These are phyloP conservation scores for Illadopsis cleaveri DNA, from an alignment of 2,113 vertebrate genomes.

Conservation along the genomic window DNA sequence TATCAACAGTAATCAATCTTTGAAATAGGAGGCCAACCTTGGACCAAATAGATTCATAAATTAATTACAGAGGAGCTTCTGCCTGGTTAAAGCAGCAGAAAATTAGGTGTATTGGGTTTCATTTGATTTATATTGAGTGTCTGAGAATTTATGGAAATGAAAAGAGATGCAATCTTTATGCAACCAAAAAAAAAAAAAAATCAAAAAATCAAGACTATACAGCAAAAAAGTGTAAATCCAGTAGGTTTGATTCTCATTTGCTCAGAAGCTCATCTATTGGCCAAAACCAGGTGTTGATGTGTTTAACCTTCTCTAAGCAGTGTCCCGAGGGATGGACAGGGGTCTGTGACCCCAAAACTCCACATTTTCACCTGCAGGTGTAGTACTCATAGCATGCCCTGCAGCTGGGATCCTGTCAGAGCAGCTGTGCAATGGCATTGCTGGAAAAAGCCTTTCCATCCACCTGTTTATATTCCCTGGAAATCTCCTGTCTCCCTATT, in stretches of 20 bases:
- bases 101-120: background rate
- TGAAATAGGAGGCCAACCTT: background rate
- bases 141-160: background rate
- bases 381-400: background rate
- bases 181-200: background rate
- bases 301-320: background rate
- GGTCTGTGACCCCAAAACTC: background rate
- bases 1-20: background rate
- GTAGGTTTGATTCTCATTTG: background rate
- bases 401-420: background rate
- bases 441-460: background rate
- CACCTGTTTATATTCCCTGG: background rate
- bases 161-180: background rate
- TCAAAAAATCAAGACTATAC: background rate
- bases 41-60: background rate
- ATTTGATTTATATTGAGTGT: background rate
- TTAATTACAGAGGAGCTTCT: slow-evolving; percentile 12
- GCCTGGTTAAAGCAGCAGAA: background rate
- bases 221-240: background rate
- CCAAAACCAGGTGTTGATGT: background rate
- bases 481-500: background rate
- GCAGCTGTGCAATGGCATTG: background rate
- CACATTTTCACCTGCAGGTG: background rate
- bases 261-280: background rate
- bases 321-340: background rate